A percentile compares a stretch with the other conserved stretches of the same genome.
Conservation (phyloP, 2,888 invertebrate genomes). For the Noctua janthina region DNA sequence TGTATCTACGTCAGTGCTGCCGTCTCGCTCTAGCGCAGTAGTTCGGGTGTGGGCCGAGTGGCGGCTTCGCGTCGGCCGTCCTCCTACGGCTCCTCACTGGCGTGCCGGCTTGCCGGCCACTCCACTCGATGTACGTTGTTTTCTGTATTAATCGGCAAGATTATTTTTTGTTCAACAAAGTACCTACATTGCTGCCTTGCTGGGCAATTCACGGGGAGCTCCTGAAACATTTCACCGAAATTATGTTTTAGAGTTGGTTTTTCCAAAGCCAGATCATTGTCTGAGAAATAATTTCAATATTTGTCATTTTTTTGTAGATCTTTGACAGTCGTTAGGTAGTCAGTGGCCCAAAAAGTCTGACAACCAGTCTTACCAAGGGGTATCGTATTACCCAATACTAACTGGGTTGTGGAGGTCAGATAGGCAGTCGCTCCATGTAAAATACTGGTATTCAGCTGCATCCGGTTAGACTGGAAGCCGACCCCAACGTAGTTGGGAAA, state of each 20-base stretch:
- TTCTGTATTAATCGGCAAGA: conserved; percentile 25
- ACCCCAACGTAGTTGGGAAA: too few relatives aligned
- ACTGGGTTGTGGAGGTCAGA: too few relatives aligned
- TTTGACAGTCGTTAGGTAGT: too few relatives aligned
- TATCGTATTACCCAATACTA: too few relatives aligned
- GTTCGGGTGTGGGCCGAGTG: conserved; percentile 47
- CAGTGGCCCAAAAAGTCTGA: too few relatives aligned
- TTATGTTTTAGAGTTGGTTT: neutral
- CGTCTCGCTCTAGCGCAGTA: conserved; percentile 72
- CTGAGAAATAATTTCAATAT: neutral
- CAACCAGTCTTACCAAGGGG: too few relatives aligned
- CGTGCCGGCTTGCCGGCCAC: conserved; percentile 33
- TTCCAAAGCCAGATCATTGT: neutral
- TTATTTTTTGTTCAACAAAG: neutral
- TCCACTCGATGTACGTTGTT: conserved; percentile 37
- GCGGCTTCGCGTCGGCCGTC: conserved; percentile 41
- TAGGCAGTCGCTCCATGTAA: too few relatives aligned
- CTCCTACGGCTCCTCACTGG: conserved; percentile 40
- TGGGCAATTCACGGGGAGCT: neutral
- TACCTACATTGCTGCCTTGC: neutral
- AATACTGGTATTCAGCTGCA: too few relatives aligned
- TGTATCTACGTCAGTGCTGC: conserved; percentile 70
- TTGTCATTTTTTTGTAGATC: neutral
- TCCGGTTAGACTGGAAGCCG: too few relatives aligned
- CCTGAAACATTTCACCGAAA: conserved; percentile 30